Evolutionary conservation across 2,888 invertebrate species (phyloP).

Genomic region (Phytoseiulus persimilis): DNA sequence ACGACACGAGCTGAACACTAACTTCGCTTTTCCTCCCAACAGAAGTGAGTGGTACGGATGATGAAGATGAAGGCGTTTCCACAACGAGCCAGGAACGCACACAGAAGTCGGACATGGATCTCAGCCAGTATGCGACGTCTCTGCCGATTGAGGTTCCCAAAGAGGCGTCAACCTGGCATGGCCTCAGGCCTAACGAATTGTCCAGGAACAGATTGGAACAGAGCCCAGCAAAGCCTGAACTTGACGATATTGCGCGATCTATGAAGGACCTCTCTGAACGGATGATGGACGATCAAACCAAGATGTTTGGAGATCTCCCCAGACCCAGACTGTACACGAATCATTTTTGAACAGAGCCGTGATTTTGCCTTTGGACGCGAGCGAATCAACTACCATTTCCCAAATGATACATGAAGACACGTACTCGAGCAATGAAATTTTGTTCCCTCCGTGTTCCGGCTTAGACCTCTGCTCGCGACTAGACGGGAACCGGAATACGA

Average conservation of each 20-base stretch:
- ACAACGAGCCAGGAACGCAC: slow-evolving; percentile 27
- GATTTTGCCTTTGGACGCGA: background rate
- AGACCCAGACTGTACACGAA: slow-evolving; percentile 35
- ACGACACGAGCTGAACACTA: background rate
- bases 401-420: background rate
- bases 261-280: slow-evolving; percentile 30
- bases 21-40: background rate
- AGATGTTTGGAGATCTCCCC: slow-evolving; percentile 28
- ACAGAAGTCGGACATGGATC: slow-evolving; percentile 24
- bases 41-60: background rate
- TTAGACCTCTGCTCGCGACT: background rate
- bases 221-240: slow-evolving; percentile 12
- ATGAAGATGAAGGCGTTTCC: slow-evolving; percentile 29
- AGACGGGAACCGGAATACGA: background rate
- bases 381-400: background rate
- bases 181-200: slow-evolving; percentile 6
- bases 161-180: slow-evolving; percentile 8
- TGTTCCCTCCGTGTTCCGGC: background rate
- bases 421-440: background rate
- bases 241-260: slow-evolving; percentile 32
- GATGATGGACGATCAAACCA: slow-evolving; percentile 34
- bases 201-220: background rate
- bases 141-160: slow-evolving; percentile 31
- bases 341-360: slow-evolving; percentile 24
- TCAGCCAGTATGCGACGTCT: slow-evolving; percentile 34